Percentiles rank a stretch among this genome's conserved stretches.
phyloP scores from a whole-genome alignment of 1,140 invertebrate species.

The Dreissena rostriformis region DNA sequence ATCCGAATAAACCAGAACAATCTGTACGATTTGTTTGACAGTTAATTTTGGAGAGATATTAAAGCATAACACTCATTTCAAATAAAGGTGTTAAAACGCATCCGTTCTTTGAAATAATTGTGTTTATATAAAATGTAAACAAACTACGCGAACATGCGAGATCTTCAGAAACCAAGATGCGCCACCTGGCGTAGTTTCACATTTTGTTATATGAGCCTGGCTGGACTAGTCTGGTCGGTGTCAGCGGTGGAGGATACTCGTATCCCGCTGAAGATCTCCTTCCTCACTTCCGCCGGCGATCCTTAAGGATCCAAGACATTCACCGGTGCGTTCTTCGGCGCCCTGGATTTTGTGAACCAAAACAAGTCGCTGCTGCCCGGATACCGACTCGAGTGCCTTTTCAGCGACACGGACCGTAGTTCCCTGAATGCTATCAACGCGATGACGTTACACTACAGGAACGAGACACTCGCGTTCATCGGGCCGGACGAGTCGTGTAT shows the following conservation, averaged over 20 bases:
- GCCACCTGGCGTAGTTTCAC: no score
- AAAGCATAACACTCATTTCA: no score
- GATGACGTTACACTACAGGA: slow-evolving; percentile 78
- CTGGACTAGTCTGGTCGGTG: no score
- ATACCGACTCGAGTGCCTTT: slow-evolving; percentile 88
- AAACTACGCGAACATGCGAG: no score
- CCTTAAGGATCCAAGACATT: slow-evolving; percentile 26
- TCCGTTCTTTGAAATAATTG: no score
- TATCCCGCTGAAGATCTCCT: slow-evolving; percentile 26
- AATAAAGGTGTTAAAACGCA: no score
- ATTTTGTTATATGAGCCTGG: no score
- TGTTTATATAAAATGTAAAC: no score
- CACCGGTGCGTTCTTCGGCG: slow-evolving; percentile 92
- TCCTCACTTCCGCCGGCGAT: slow-evolving; percentile 24
- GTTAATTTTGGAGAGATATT: no score
- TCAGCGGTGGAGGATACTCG: not conserved
- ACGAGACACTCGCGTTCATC: slow-evolving; percentile 94
- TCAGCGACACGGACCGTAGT: slow-evolving; percentile 95
- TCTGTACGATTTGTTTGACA: no score
- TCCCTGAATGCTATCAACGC: slow-evolving; percentile 84
- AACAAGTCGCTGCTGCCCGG: slow-evolving; percentile 88
- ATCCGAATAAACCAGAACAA: no score
- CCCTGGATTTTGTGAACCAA: slow-evolving; percentile 89
- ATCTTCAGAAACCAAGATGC: no score
- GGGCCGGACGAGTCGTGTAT: slow-evolving; percentile 95